Percentiles rank a stretch among this genome's conserved stretches.
Conservation (phyloP, 2,113 vertebrate species). For the Periophthalmus modestus region DNA sequence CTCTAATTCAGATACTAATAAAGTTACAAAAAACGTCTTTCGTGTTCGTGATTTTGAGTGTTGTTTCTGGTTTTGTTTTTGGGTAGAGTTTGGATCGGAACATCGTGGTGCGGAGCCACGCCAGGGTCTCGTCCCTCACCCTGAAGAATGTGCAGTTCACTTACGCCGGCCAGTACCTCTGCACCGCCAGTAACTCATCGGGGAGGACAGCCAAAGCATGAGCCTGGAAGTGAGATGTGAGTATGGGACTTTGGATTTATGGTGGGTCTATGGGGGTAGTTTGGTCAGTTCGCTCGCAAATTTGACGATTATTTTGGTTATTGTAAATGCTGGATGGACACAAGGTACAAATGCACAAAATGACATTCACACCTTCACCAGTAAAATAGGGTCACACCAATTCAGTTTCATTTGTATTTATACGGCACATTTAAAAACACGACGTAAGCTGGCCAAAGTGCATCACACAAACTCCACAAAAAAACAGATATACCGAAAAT, state of each 20-base stretch:
- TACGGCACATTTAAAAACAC: no score
- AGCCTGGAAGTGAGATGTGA: slow-evolving; percentile 97
- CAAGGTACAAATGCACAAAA: no score
- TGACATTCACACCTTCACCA: no score
- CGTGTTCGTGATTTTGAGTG: neutral
- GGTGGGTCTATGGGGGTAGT: neutral
- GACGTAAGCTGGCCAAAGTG: no score
- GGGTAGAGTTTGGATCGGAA: slow-evolving; percentile 88
- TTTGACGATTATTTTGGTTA: no score
- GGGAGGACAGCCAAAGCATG: slow-evolving; percentile 89
- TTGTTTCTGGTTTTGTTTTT: slow-evolving; percentile 17
- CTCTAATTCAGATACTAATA: neutral
- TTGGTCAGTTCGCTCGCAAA: no score
- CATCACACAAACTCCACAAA: no score
- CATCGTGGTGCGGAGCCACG: slow-evolving; percentile 88
- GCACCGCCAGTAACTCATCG: slow-evolving; percentile 93
- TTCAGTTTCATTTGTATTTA: no score
- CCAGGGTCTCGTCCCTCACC: slow-evolving; percentile 91
- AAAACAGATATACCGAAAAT: no score
- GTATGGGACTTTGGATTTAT: slow-evolving; percentile 29
- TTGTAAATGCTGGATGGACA: no score
- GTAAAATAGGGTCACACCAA: no score
- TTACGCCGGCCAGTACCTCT: slow-evolving; percentile 91
- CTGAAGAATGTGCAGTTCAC: slow-evolving; percentile 95
- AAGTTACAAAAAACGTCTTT: neutral